Conservation (phyloP, 2,113 vertebrate genomes). For the Phalacrocorax carbo region DNA sequence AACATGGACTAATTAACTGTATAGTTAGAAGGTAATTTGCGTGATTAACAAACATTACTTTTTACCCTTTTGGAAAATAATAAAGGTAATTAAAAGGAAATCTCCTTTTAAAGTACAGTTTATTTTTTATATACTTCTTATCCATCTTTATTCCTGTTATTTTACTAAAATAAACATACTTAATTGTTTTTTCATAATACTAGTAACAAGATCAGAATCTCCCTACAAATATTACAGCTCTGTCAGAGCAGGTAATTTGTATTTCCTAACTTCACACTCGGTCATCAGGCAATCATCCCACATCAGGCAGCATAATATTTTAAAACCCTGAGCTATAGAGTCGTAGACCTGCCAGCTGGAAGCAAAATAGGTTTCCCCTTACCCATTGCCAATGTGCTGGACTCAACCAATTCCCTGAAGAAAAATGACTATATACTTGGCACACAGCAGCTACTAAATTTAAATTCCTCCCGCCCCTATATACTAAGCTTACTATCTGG, state of each 20-base stretch:
- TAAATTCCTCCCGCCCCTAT: conserved; percentile 19
- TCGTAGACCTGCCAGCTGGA: conserved; percentile 27
- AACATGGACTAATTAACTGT: too few species aligned
- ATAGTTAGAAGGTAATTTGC: neutral
- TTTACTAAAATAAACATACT: neutral
- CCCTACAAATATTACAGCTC: neutral
- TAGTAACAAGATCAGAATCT: neutral
- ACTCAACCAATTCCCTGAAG: conserved; percentile 45
- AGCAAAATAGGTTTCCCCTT: conserved; percentile 42
- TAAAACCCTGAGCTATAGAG: conserved; percentile 20
- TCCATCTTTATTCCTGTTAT: neutral
- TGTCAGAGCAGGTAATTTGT: neutral
- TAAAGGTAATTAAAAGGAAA: neutral
- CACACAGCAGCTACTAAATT: conserved; percentile 41
- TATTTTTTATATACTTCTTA: neutral
- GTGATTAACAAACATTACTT: neutral
- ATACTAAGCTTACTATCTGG: conserved; percentile 30
- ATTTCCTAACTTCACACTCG: conserved; percentile 20
- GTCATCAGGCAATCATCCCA: conserved; percentile 13
- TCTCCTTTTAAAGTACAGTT: neutral
- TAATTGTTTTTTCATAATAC: neutral
- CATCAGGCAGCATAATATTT: conserved; percentile 32
- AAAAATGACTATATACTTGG: conserved; percentile 55
- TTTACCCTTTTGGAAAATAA: neutral
- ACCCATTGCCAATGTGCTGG: conserved; percentile 39